Evolutionary conservation across 2,888 invertebrate genomes (phyloP).

Genomic region (Therioaphis trifolii): DNA sequence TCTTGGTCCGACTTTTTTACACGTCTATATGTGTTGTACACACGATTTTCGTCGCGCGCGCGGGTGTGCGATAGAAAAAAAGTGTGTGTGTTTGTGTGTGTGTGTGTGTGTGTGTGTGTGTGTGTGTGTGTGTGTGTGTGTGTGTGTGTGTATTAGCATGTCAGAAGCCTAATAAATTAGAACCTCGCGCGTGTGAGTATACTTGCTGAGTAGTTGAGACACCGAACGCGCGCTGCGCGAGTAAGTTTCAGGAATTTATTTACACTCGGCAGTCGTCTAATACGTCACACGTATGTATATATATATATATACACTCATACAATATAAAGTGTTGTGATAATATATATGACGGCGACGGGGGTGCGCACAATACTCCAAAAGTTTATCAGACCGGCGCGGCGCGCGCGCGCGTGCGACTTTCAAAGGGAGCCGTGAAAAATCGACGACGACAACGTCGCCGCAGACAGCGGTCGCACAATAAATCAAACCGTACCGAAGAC

Average conservation of each 20-base stretch:
- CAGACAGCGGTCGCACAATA: neutral
- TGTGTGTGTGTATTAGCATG: neutral
- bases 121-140: neutral
- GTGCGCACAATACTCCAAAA: neutral
- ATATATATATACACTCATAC: no score
- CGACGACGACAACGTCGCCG: neutral
- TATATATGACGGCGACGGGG: no score
- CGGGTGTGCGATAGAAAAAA: neutral
- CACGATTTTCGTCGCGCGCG: neutral
- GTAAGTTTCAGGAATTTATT: slow-evolving; percentile 28
- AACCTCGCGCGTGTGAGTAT: neutral
- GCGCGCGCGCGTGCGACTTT: neutral
- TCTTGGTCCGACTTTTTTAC: neutral
- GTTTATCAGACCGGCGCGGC: neutral
- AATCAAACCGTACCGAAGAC: no score
- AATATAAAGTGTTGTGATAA: neutral
- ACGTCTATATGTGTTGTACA: neutral
- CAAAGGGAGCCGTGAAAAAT: neutral
- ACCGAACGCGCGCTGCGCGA: neutral
- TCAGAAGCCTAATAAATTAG: slow-evolving; percentile 26
- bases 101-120: no score
- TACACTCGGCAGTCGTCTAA: neutral
- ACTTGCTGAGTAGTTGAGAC: neutral
- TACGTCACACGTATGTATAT: no score
- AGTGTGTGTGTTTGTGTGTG: no score